A percentile compares a stretch with the other conserved stretches of the same genome.
Evolutionary conservation across 2,888 invertebrate genomes (phyloP).

Genomic region (Drosophila seclusa): DNA sequence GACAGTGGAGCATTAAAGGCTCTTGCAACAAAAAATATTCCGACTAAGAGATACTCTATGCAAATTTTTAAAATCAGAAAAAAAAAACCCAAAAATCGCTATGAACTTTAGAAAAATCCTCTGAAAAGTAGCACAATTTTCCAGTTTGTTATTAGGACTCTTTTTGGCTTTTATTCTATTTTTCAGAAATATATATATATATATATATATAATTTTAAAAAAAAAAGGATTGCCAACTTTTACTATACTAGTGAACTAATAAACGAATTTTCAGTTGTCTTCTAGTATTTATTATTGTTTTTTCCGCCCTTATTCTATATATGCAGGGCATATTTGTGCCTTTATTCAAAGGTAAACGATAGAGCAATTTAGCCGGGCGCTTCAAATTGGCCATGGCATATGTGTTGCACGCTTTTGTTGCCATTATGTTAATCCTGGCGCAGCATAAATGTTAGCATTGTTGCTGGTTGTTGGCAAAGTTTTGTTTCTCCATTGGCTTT

Average conservation of each 20-base stretch:
- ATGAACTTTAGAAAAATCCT: not conserved
- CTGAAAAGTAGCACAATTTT: not conserved
- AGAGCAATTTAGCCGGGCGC: slow-evolving; percentile 32
- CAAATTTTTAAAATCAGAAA: not conserved
- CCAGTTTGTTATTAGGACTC: not conserved
- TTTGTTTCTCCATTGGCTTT: slow-evolving; percentile 73
- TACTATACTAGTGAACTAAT: not conserved
- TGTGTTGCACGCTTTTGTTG: slow-evolving; percentile 37
- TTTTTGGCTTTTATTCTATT: not conserved
- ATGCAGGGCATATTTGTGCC: not conserved
- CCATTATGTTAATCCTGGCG: slow-evolving; percentile 67
- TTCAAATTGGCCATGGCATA: slow-evolving; percentile 52
- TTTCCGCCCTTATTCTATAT: not conserved
- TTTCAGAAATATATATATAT: not conserved
- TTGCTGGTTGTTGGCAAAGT: slow-evolving; percentile 58
- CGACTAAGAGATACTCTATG: not conserved
- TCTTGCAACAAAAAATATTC: no score
- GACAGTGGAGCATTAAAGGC: not conserved
- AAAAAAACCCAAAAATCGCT: no score
- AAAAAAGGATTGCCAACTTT: rapidly evolving
- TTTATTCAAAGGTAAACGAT: slow-evolving; percentile 45
- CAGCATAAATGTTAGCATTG: slow-evolving; percentile 66
- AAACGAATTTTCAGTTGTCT: not conserved
- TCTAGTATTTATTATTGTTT: not conserved
- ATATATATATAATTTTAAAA: not conserved